Evolutionary conservation across 2,113 vertebrate species (phyloP).

Genomic region (Solenodon paradoxus): DNA sequence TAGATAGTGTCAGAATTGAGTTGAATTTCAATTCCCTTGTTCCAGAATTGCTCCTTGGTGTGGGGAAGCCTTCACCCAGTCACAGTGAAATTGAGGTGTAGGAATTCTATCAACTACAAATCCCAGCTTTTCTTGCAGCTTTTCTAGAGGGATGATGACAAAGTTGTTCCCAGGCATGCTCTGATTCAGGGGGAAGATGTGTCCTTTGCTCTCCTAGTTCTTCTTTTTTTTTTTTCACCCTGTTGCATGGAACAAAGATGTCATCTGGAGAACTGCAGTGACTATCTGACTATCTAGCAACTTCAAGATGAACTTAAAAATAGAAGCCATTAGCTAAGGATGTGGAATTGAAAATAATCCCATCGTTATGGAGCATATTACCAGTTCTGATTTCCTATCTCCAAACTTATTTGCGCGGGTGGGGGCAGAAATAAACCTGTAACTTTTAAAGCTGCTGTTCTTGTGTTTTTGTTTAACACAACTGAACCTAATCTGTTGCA

Average conservation of each 20-base stretch:
- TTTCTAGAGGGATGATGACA: no score
- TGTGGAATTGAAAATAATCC: neutral
- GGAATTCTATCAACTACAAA: no score
- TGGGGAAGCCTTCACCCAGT: no score
- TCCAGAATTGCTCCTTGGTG: no score
- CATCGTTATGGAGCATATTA: neutral
- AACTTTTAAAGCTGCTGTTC: neutral
- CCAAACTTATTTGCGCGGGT: neutral
- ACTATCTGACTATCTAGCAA: neutral
- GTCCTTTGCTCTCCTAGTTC: neutral
- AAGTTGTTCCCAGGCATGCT: neutral
- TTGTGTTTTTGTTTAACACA: neutral
- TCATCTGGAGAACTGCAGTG: neutral
- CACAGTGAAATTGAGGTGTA: no score
- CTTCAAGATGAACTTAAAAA: conserved; percentile 2
- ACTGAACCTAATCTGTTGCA: neutral
- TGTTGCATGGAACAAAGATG: neutral
- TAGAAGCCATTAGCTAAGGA: neutral
- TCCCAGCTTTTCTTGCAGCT: neutral
- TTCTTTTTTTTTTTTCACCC: neutral
- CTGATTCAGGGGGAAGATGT: neutral
- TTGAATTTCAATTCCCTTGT: no score
- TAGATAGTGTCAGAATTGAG: no score
- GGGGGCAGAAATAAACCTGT: neutral
- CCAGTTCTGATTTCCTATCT: neutral